Evolutionary conservation across 2,113 vertebrate genomes (phyloP).

Genomic region (Ailurus styani): DNA sequence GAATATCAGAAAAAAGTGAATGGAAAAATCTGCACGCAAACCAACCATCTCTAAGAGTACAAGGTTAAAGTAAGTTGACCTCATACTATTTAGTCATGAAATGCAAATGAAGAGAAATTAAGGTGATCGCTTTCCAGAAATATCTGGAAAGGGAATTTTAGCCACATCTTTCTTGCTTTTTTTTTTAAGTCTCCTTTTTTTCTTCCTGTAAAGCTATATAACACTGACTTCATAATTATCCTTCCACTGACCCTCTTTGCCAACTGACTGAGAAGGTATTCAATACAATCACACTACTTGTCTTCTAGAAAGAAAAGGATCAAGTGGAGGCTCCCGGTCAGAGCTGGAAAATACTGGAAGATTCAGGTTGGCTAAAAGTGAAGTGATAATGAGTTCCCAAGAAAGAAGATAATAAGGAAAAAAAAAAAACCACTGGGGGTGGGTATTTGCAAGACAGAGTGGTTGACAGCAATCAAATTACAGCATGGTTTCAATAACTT

Average conservation of each 20-base stretch:
- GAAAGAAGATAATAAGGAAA: background rate
- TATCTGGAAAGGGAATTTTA: background rate
- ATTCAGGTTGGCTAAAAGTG: background rate
- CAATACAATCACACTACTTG: background rate
- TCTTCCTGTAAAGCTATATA: background rate
- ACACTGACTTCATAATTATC: background rate
- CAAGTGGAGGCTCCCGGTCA: background rate
- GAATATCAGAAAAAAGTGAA: constrained; percentile 25
- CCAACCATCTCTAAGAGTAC: constrained; percentile 48
- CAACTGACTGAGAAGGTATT: background rate
- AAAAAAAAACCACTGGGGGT: background rate
- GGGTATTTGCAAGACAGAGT: background rate
- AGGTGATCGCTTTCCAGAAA: background rate
- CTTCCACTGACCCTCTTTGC: background rate
- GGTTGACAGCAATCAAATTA: background rate
- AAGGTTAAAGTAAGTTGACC: background rate
- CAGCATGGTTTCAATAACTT: background rate
- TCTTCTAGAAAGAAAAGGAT: constrained; percentile 13
- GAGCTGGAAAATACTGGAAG: constrained; percentile 12
- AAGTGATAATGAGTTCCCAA: constrained; percentile 23
- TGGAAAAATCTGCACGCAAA: constrained; percentile 56
- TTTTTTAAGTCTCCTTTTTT: background rate
- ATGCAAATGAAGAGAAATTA: constrained; percentile 44
- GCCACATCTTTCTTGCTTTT: background rate
- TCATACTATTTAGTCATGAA: background rate